These are phyloP conservation scores for Dasyprocta punctata DNA, from an alignment of 2,113 vertebrate genomes.

Conservation along the genomic window DNA sequence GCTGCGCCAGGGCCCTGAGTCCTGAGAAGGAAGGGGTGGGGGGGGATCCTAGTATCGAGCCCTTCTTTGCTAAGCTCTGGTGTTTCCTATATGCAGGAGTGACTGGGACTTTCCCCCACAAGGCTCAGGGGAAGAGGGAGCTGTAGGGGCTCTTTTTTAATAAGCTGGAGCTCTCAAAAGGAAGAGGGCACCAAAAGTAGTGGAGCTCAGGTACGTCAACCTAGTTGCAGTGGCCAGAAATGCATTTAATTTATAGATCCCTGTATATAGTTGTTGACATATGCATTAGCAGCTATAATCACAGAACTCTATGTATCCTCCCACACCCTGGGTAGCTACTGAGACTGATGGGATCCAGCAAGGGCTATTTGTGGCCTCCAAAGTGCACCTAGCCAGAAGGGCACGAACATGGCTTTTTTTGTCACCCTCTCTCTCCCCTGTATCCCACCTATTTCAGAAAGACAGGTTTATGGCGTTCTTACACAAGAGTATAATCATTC, in stretches of 20 bases:
- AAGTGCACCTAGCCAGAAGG: constrained; percentile 68
- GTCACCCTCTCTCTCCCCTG: constrained; percentile 3
- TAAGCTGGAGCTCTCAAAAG: constrained; percentile 68
- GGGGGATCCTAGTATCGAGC: constrained; percentile 34
- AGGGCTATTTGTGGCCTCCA: constrained; percentile 70
- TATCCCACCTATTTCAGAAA: constrained; percentile 20
- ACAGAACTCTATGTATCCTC: constrained; percentile 63
- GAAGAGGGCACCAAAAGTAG: constrained; percentile 73
- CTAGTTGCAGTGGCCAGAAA: constrained; percentile 78
- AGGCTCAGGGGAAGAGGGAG: constrained; percentile 75
- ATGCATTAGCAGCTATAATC: constrained; percentile 73
- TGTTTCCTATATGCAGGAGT: constrained; percentile 46
- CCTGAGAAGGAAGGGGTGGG: not conserved
- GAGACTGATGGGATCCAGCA: constrained; percentile 68
- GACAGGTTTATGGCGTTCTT: constrained; percentile 46
- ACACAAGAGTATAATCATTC: constrained; percentile 27
- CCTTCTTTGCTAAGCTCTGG: constrained; percentile 8
- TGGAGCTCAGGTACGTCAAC: constrained; percentile 83
- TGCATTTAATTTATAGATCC: constrained; percentile 76
- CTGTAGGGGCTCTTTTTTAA: constrained; percentile 43
- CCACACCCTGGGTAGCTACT: constrained; percentile 68
- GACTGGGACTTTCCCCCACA: constrained; percentile 43
- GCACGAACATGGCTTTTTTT: constrained; percentile 43
- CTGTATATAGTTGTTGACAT: constrained; percentile 80
- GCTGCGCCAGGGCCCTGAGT: constrained; percentile 65